phyloP scores from a whole-genome alignment of 2,113 vertebrate genomes.

The Calidris pygmaea region DNA sequence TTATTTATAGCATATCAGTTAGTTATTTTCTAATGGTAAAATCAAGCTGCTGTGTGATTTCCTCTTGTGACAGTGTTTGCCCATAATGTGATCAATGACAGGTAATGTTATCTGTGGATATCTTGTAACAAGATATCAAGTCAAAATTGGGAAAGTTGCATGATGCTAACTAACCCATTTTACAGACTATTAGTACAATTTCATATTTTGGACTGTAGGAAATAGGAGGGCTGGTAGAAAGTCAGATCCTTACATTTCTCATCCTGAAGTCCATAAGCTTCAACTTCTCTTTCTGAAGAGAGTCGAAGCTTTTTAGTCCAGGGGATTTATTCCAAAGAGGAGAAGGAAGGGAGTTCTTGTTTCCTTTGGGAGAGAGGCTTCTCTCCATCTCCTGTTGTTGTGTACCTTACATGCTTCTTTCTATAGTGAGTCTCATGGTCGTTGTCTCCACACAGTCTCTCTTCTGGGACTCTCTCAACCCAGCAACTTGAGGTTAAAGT shows the following conservation, averaged over 20 bases:
- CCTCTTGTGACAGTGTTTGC: neutral
- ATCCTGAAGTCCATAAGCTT: neutral
- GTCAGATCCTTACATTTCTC: neutral
- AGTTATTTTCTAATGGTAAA: neutral
- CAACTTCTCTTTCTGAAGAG: neutral
- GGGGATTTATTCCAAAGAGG: neutral
- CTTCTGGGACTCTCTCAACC: neutral
- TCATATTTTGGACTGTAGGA: neutral
- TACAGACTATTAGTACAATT: neutral
- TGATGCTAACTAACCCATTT: neutral
- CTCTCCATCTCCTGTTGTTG: neutral
- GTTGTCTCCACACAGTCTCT: neutral
- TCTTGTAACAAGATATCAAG: no score
- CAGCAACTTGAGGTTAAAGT: neutral
- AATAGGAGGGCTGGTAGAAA: neutral
- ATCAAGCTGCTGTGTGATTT: neutral
- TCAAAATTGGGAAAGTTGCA: neutral
- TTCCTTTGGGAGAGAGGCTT: neutral
- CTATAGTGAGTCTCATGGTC: fast-evolving
- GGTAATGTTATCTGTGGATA: neutral
- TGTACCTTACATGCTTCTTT: fast-evolving
- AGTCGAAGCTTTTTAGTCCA: neutral
- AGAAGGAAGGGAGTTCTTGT: neutral
- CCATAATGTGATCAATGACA: neutral
- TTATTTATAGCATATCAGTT: neutral